phyloP scores from a whole-genome alignment of 2,888 invertebrate genomes.

The Lasius fuliginosus region DNA sequence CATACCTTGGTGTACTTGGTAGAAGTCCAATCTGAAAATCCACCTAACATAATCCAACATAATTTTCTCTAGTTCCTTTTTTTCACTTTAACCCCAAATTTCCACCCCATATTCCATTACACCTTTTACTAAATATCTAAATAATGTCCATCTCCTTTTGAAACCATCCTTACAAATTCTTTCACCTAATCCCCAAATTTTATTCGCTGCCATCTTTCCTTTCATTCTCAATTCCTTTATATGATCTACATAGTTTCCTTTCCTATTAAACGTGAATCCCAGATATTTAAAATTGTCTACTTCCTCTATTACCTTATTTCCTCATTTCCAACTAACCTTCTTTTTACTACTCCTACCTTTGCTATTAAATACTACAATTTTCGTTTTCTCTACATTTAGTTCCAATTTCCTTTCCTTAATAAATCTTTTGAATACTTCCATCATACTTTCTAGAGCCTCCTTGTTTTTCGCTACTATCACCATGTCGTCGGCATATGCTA shows the following conservation, averaged over 20 bases:
- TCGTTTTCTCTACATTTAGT: not conserved
- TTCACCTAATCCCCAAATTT: not conserved
- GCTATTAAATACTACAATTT: not conserved
- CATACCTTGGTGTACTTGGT: not conserved
- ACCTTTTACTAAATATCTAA: not conserved
- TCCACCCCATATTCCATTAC: not conserved
- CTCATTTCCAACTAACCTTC: too few species aligned
- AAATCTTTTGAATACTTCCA: not conserved
- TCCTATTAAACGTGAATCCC: too few species aligned
- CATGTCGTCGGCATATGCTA: slow-evolving; percentile 51
- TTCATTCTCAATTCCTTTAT: too few species aligned
- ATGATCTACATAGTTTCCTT: too few species aligned
- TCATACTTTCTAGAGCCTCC: not conserved
- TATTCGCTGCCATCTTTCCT: too few species aligned
- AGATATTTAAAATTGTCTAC: too few species aligned
- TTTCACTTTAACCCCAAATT: too few species aligned
- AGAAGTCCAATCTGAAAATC: not conserved
- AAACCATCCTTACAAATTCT: not conserved
- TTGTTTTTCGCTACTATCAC: not conserved
- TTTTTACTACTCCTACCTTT: not conserved
- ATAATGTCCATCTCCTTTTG: not conserved
- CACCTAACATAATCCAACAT: slow-evolving; percentile 15
- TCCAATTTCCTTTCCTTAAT: not conserved
- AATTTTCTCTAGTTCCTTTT: not conserved
- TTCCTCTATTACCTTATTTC: too few species aligned